Evolutionary conservation across 2,888 invertebrate species (phyloP), one percentile per base, ranked within the genome.

Genomic region (Ischnus inquisitorius): DNA sequence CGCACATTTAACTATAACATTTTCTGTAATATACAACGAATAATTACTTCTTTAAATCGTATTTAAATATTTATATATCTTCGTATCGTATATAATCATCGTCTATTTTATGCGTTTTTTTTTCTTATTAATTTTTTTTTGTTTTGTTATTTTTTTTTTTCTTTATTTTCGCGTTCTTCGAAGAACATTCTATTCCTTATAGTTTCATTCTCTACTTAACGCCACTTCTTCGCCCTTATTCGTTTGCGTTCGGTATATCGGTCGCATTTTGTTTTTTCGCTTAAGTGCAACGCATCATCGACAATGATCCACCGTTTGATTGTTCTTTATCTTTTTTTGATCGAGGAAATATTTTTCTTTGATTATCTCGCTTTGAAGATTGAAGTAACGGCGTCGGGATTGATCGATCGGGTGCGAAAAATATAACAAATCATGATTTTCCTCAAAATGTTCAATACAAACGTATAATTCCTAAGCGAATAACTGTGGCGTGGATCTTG

Each of bases 21-120:
- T 84, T 75, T 68, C 34, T 60, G 75, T 68, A 84, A 79, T 79
- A 69, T 80, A 83, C 83, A 86, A 86, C 82, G 84, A 86, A 85
- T 83, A 84, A 84, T 82, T 84, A 82, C 67, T 84, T 82, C 39
- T 84, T 84, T 80, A 65, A 84, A 76, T 84, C 71, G 83, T 85
- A 84, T 85, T 84, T 82, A 76, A 85, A 83, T 85, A 85, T 86
- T 84, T 79, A 81, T 82, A 68, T 84, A 85, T 82, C 69, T 69
- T 83, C 77, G 72, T 77, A 48, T 84, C 60, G 57, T 82, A 72
- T 85, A 82, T 84, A 80, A 80, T 82, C 72, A 76, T 65, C 62
- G 62, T 83, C 82, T 80, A 84, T 51, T 68, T 79, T 68, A 81
- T 48, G 74, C 76, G 62, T 54, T 77, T 67, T 69, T 41, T 48